phyloP scores from a whole-genome alignment of 2,113 vertebrate species.

The Telmatochromis brachygnathus region DNA sequence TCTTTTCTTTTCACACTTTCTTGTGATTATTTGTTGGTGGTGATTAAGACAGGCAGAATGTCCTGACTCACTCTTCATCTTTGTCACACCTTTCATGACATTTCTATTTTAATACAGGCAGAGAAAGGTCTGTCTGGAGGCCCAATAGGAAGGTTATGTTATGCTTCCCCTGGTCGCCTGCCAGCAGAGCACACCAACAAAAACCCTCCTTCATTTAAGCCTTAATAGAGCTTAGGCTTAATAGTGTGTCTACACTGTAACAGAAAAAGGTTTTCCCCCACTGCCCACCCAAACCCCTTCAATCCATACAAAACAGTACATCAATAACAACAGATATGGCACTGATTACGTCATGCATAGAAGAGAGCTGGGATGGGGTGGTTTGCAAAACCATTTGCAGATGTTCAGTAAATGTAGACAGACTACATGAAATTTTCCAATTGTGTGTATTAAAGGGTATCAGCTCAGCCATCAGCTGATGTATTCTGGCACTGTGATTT shows the following conservation, averaged over 20 bases:
- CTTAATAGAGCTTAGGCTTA: not conserved
- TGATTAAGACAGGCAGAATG: not conserved
- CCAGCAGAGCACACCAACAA: not conserved
- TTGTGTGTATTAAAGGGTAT: not conserved
- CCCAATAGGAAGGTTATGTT: not conserved
- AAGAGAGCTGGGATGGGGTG: not conserved
- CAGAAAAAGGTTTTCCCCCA: not conserved
- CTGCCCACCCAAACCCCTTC: not conserved
- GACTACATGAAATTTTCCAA: not conserved
- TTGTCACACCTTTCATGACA: not conserved
- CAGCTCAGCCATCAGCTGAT: not conserved
- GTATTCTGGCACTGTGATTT: not conserved
- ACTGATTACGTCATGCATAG: not conserved
- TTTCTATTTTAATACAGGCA: not conserved
- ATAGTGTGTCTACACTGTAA: not conserved
- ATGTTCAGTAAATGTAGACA: not conserved
- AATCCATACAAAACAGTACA: not conserved
- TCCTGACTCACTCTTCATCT: not conserved
- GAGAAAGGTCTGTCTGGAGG: not conserved
- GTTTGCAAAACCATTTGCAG: not conserved
- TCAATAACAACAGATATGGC: not conserved
- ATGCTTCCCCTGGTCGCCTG: not conserved
- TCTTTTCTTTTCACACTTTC: not conserved
- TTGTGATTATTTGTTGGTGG: not conserved
- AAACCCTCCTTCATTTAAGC: not conserved